A percentile compares a stretch with the other conserved stretches of the same genome.
These are phyloP conservation scores for Solea senegalensis DNA, from an alignment of 2,113 vertebrate genomes.

Conservation along the genomic window DNA sequence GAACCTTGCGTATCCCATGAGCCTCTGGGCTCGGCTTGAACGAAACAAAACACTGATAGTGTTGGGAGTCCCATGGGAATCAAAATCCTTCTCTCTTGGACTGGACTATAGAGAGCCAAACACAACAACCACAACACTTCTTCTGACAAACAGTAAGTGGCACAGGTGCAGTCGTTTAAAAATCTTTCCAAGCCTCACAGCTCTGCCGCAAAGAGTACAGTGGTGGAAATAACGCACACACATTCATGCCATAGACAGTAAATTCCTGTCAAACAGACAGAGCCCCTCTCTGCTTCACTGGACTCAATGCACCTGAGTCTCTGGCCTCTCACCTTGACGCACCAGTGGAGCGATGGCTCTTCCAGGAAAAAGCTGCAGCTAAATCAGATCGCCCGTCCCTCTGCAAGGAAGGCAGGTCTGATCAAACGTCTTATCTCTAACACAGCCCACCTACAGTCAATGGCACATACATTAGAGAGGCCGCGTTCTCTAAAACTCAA, in stretches of 20 bases:
- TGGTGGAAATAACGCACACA: not conserved
- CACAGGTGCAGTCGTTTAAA: conserved; percentile 4
- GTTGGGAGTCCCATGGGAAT: conserved; percentile 36
- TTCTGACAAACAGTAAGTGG: conserved; percentile 1
- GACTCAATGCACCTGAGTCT: conserved; percentile 54
- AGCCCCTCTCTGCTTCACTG: conserved; percentile 48
- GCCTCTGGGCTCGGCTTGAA: conserved; percentile 69
- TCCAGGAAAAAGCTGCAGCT: conserved; percentile 37
- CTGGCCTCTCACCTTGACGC: conserved; percentile 37
- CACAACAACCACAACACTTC: not conserved
- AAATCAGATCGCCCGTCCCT: conserved; percentile 36
- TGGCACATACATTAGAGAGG: conserved; percentile 5
- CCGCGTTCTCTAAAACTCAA: conserved; percentile 15
- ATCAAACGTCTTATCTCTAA: conserved; percentile 35
- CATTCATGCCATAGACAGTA: conserved; percentile 1
- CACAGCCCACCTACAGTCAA: conserved; percentile 28
- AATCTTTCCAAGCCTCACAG: not conserved
- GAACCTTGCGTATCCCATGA: conserved; percentile 40
- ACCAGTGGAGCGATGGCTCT: conserved; percentile 25
- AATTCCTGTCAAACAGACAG: conserved; percentile 28
- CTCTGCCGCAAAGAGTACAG: not conserved
- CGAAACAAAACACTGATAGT: conserved; percentile 21
- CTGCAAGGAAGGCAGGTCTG: not conserved
- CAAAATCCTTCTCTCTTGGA: conserved; percentile 19
- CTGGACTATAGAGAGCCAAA: not conserved